Evolutionary conservation across 2,888 invertebrate species (phyloP).

Genomic region (Andricus curvator): DNA sequence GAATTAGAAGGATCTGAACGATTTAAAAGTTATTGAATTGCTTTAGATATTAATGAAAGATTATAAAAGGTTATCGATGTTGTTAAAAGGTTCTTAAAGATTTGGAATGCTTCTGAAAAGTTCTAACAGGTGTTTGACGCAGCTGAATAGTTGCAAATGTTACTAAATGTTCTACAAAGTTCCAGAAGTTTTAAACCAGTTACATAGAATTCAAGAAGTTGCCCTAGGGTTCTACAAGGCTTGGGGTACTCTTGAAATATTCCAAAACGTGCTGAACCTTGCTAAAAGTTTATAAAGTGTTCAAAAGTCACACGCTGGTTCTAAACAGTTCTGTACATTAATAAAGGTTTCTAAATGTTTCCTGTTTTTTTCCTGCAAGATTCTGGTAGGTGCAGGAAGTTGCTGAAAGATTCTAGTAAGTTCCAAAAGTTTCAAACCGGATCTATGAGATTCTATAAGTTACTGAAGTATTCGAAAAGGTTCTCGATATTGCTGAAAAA

Average conservation of each 20-base stretch:
- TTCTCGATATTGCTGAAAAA: not conserved
- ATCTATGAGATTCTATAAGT: too few relatives aligned
- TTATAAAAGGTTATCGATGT: too few relatives aligned
- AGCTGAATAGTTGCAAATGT: not conserved
- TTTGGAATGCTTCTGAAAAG: too few relatives aligned
- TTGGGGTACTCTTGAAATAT: not conserved
- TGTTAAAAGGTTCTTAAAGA: too few relatives aligned
- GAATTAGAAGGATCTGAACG: too few relatives aligned
- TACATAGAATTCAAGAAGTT: not conserved
- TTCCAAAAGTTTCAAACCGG: not conserved
- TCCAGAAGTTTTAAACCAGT: not conserved
- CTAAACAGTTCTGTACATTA: not conserved
- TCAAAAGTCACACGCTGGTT: not conserved
- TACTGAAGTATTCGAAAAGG: not conserved
- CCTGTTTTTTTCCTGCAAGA: not conserved
- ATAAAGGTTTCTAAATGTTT: not conserved
- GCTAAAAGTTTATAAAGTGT: not conserved
- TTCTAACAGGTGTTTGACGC: not conserved
- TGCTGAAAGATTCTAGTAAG: not conserved
- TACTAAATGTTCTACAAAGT: not conserved
- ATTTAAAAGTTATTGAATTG: not conserved
- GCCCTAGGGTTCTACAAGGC: not conserved
- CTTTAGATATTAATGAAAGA: too few relatives aligned
- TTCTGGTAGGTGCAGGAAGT: not conserved
- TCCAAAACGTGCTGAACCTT: not conserved